Evolutionary conservation across 2,888 invertebrate genomes (phyloP).

Genomic region (Polietes domitor): DNA sequence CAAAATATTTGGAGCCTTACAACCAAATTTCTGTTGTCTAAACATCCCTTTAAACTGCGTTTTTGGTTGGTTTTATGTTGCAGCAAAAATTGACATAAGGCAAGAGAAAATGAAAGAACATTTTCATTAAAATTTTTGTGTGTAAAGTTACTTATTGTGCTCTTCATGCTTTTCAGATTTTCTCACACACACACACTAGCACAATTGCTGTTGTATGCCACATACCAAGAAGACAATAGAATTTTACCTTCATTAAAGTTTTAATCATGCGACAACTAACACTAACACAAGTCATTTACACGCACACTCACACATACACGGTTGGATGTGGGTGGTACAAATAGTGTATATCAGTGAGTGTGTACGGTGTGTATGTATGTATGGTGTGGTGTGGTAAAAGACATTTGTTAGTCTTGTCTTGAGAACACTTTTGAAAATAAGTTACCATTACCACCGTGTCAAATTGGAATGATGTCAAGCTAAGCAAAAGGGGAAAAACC

Average conservation of each 20-base stretch:
- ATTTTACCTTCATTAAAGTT: constrained; percentile 60
- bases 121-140: constrained; percentile 42
- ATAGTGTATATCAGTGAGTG: not conserved
- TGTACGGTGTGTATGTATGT: not conserved
- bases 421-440: too few relatives aligned
- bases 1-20: too few relatives aligned
- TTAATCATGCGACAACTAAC: constrained; percentile 39
- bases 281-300: constrained; percentile 1
- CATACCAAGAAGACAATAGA: not conserved
- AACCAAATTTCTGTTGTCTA: too few relatives aligned
- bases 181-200: not conserved
- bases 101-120: constrained; percentile 21
- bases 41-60: too few relatives aligned
- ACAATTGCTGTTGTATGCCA: not conserved
- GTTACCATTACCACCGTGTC: too few relatives aligned
- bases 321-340: not conserved
- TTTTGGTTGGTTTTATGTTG: too few relatives aligned
- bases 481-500: too few relatives aligned
- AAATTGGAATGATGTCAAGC: too few relatives aligned
- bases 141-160: constrained; percentile 6
- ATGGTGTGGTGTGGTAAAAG: not conserved
- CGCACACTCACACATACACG: not conserved
- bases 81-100: too few relatives aligned
- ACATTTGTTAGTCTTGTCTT: too few relatives aligned
- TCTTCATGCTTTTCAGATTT: constrained; percentile 41